Evolutionary conservation across 2,888 invertebrate genomes (phyloP).

Genomic region (Rotaria magnacalcarata): DNA sequence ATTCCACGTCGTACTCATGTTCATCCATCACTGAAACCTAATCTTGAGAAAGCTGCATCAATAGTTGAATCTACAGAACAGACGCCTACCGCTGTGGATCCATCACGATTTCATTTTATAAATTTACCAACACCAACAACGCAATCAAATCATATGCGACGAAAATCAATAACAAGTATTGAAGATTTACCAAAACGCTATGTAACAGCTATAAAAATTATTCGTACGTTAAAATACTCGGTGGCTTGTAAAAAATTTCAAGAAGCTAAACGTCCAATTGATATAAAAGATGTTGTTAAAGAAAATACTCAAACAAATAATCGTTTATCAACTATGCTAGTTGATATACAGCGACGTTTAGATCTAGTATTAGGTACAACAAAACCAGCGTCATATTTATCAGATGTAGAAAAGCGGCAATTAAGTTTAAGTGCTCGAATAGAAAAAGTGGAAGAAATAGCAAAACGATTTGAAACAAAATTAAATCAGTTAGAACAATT

Average conservation of each 20-base stretch:
- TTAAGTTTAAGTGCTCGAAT: constrained; percentile 34
- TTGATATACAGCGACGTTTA: constrained; percentile 7
- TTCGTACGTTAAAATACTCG: constrained; percentile 1
- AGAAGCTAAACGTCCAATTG: constrained; percentile 24
- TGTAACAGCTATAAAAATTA: constrained; percentile 21
- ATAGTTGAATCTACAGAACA: background rate
- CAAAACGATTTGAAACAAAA: constrained; percentile 12
- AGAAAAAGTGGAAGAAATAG: constrained; percentile 5
- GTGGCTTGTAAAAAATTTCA: constrained; percentile 30
- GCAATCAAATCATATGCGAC: background rate
- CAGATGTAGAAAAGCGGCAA: constrained; percentile 14
- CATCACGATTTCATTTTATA: background rate
- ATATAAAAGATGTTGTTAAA: constrained; percentile 27
- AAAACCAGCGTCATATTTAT: background rate
- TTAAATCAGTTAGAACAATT: constrained; percentile 21
- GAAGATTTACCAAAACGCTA: constrained; percentile 23
- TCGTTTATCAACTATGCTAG: constrained; percentile 26
- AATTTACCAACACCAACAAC: background rate
- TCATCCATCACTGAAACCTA: background rate
- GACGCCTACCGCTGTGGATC: background rate
- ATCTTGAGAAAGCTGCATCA: too few relatives aligned
- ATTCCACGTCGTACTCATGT: background rate
- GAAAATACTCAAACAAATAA: constrained; percentile 23
- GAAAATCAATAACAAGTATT: background rate
- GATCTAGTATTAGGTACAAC: constrained; percentile 25